A percentile compares a stretch with the other conserved stretches of the same genome.
Evolutionary conservation across 2,113 vertebrate genomes (phyloP).

Genomic region (Azemiops feae): DNA sequence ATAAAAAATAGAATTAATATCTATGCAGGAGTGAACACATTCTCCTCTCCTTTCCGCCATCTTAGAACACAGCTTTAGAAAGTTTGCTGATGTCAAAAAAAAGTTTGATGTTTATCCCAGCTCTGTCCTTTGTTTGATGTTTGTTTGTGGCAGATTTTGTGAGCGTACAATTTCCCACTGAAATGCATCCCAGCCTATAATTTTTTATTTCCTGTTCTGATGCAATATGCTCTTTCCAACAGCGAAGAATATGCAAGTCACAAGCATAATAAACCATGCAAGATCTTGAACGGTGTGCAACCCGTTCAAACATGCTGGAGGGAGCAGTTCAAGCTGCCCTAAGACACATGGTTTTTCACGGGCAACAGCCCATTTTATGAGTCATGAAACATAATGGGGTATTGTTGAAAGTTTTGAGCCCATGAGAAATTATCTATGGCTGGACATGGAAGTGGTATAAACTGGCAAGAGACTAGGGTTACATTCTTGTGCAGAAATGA

Average conservation of each 20-base stretch:
- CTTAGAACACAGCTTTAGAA: slow-evolving; percentile 29
- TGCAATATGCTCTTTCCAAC: slow-evolving; percentile 52
- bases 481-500: slow-evolving; percentile 69
- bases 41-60: neutral
- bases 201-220: slow-evolving; percentile 56
- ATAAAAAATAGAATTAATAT: slow-evolving; percentile 26
- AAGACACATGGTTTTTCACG: slow-evolving; percentile 73
- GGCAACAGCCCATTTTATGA: slow-evolving; percentile 71
- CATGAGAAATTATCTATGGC: slow-evolving; percentile 71
- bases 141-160: slow-evolving; percentile 18
- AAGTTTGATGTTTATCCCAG: slow-evolving; percentile 36
- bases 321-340: slow-evolving; percentile 63
- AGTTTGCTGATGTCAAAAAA: slow-evolving; percentile 41
- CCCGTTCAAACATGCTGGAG: slow-evolving; percentile 65
- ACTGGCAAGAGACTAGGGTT: slow-evolving; percentile 66
- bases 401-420: slow-evolving; percentile 74
- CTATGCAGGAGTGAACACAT: slow-evolving; percentile 2
- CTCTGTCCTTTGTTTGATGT: slow-evolving; percentile 47
- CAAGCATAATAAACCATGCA: slow-evolving; percentile 65
- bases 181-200: slow-evolving; percentile 46
- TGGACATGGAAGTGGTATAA: slow-evolving; percentile 69
- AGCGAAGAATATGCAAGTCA: slow-evolving; percentile 53
- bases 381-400: slow-evolving; percentile 74
- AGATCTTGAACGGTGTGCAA: slow-evolving; percentile 67
- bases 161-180: slow-evolving; percentile 19